phyloP scores from a whole-genome alignment of 1,140 invertebrate genomes.

The Archegozetes longisetosus region DNA sequence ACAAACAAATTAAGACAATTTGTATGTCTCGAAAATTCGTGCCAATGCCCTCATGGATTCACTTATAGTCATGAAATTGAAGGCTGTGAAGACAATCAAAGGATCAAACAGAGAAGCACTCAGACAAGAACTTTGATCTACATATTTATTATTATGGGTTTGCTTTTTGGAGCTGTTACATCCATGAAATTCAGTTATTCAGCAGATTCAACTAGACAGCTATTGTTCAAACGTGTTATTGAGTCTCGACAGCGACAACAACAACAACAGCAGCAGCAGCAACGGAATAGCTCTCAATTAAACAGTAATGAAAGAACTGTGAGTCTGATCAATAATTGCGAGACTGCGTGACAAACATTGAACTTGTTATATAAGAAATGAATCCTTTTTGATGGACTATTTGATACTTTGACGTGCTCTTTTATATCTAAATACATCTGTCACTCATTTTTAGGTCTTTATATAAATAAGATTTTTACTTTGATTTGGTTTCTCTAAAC shows the following conservation, averaged over 20 bases:
- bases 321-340: background rate
- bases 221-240: background rate
- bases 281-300: background rate
- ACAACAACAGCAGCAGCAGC: background rate
- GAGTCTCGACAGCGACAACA: background rate
- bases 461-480: too few relatives aligned
- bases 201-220: background rate
- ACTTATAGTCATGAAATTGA: conserved; percentile 8
- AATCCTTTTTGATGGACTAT: too few relatives aligned
- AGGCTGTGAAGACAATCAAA: conserved; percentile 1
- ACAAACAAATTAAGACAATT: background rate
- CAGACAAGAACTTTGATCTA: conserved; percentile 2
- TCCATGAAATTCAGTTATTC: conserved; percentile 4
- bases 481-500: too few relatives aligned
- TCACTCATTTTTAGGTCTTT: too few relatives aligned
- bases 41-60: conserved; percentile 1
- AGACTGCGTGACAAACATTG: background rate
- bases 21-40: background rate
- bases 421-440: too few relatives aligned
- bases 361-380: background rate
- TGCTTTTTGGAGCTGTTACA: conserved; percentile 1
- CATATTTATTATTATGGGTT: background rate
- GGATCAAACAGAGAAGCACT: background rate
- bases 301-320: background rate
- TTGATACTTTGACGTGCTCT: too few relatives aligned